Conservation (phyloP, 2,113 vertebrate species). For the Anarhynchus alexandrinus region DNA sequence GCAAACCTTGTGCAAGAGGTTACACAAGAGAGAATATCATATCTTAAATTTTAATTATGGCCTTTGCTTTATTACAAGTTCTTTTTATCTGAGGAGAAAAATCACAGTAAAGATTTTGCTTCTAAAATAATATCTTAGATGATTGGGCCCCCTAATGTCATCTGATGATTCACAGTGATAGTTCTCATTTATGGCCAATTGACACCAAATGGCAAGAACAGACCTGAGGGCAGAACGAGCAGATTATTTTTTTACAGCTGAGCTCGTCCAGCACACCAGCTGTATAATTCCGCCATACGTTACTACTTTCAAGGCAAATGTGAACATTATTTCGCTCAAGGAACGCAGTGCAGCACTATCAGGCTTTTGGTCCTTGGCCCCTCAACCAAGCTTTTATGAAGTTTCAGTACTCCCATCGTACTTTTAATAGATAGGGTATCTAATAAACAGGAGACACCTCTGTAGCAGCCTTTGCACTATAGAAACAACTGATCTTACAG, state of each 20-base stretch:
- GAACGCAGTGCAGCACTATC: background rate
- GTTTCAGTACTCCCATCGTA: background rate
- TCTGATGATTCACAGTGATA: conserved; percentile 37
- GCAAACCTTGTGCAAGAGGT: conserved; percentile 8
- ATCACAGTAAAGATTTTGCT: background rate
- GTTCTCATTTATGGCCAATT: conserved; percentile 49
- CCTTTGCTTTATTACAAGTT: background rate
- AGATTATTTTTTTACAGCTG: background rate
- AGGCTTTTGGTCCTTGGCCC: background rate
- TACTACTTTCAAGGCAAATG: background rate
- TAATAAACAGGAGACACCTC: background rate
- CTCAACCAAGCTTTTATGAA: background rate
- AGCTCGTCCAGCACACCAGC: background rate
- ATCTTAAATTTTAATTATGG: conserved; percentile 51
- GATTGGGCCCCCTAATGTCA: conserved; percentile 21
- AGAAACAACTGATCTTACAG: background rate
- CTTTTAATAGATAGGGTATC: background rate
- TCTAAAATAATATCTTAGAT: conserved; percentile 23
- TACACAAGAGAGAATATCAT: conserved; percentile 34
- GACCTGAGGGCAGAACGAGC: background rate
- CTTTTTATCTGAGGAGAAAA: conserved; percentile 41
- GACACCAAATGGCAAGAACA: conserved; percentile 31
- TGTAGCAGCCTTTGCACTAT: background rate
- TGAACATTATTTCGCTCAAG: background rate
- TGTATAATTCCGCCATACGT: background rate